Evolutionary conservation across 1,140 invertebrate species (phyloP).

Genomic region (Pogonomyrmex californicus): DNA sequence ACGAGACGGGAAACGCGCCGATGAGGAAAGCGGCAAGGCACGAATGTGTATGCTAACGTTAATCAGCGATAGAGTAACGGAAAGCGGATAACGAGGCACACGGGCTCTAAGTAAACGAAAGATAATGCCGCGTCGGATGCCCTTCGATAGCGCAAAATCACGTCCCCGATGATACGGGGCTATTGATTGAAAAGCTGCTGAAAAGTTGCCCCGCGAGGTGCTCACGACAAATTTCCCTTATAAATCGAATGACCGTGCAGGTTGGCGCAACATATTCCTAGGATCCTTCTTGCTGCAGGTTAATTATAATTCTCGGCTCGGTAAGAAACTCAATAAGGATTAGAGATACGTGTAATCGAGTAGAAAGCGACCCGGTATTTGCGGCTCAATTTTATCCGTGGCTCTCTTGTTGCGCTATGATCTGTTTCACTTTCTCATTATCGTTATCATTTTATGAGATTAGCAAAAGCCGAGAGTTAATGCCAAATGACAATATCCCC

Average conservation of each 20-base stretch:
- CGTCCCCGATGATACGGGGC: neutral
- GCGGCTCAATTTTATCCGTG: conserved; percentile 5
- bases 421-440: conserved; percentile 55
- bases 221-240: neutral
- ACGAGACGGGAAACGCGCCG: conserved; percentile 32
- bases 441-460: conserved; percentile 23
- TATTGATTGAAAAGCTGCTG: conserved; percentile 18
- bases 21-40: conserved; percentile 41
- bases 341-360: conserved; percentile 33
- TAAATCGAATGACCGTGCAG: conserved; percentile 12
- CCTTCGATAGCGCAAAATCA: conserved; percentile 36
- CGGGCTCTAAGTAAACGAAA: conserved; percentile 45
- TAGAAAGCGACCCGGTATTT: conserved; percentile 46
- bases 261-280: conserved; percentile 6
- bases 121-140: conserved; percentile 38
- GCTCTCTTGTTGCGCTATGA: conserved; percentile 2
- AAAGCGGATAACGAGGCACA: conserved; percentile 54
- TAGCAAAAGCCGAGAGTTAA: neutral
- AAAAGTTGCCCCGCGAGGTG: conserved; percentile 24
- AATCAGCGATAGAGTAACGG: conserved; percentile 51
- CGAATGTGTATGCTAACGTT: conserved; percentile 49
- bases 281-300: neutral
- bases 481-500: conserved; percentile 31
- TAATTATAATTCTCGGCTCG: conserved; percentile 50
- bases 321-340: conserved; percentile 10